Conservation (phyloP, 2,797 vertebrate species). For the Diplodus puntazzo region DNA sequence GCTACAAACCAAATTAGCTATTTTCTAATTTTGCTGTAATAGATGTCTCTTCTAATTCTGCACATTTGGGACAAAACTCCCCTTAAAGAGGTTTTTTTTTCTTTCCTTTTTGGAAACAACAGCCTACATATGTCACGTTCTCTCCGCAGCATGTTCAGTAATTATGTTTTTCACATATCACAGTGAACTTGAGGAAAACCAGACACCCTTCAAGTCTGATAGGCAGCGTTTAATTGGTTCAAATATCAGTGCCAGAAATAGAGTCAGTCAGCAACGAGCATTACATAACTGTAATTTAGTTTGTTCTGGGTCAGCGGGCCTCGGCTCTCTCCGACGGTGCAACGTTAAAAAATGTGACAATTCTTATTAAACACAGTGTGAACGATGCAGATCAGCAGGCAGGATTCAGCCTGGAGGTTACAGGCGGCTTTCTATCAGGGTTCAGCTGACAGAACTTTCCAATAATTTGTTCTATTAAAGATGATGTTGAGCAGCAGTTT, state of each 20-base stretch:
- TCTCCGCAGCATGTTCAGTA: conserved; percentile 48
- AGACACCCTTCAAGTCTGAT: conserved; percentile 71
- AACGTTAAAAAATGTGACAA: conserved; percentile 61
- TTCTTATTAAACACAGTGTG: conserved; percentile 67
- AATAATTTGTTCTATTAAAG: conserved; percentile 15
- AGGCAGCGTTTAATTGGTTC: conserved; percentile 72
- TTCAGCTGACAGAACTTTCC: conserved; percentile 27
- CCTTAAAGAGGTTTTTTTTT: conserved; percentile 16
- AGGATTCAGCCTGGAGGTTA: conserved; percentile 48
- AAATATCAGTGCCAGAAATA: conserved; percentile 73
- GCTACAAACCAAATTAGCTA: conserved; percentile 8
- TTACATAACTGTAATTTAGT: conserved; percentile 74
- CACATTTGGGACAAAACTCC: conserved; percentile 25
- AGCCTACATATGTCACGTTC: conserved; percentile 52
- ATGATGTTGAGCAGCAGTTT: conserved; percentile 34
- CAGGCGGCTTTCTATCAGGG: conserved; percentile 18
- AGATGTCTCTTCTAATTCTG: conserved; percentile 10
- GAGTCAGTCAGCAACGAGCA: conserved; percentile 52
- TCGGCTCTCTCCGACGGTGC: conserved; percentile 53
- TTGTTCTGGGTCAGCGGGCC: conserved; percentile 77
- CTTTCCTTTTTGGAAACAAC: conserved; percentile 8
- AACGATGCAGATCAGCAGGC: conserved; percentile 61
- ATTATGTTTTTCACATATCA: conserved; percentile 56
- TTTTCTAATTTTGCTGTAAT: not conserved
- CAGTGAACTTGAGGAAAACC: conserved; percentile 58